phyloP scores from a whole-genome alignment of 1,140 invertebrate genomes.

The Homarus americanus region DNA sequence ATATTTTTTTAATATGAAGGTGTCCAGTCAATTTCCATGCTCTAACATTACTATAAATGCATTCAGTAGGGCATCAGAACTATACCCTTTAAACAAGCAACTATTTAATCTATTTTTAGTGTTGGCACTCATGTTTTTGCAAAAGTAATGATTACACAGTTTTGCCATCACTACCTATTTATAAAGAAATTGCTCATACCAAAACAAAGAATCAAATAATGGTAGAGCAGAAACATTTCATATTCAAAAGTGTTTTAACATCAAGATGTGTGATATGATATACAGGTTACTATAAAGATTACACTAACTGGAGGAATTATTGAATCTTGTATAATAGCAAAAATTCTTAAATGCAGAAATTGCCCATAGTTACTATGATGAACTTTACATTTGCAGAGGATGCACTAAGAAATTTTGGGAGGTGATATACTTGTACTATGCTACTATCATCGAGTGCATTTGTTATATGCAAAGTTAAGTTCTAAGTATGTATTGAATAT shows the following conservation, averaged over 20 bases:
- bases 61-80: slow-evolving; percentile 16
- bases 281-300: neutral
- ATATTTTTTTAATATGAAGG: slow-evolving; percentile 21
- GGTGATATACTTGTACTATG: neutral
- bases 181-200: slow-evolving; percentile 1
- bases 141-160: slow-evolving; percentile 1
- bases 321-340: neutral
- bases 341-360: neutral
- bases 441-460: neutral
- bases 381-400: neutral
- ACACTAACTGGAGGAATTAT: neutral
- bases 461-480: neutral
- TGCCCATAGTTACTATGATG: neutral
- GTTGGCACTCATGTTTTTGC: slow-evolving; percentile 16
- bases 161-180: slow-evolving; percentile 14
- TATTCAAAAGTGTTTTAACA: neutral
- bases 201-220: slow-evolving; percentile 2
- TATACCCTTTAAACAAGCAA: slow-evolving; percentile 12
- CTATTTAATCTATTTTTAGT: neutral
- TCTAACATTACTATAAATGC: slow-evolving; percentile 21
- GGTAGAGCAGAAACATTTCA: neutral
- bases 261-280: neutral
- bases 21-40: slow-evolving; percentile 29
- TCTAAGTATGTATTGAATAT: neutral
- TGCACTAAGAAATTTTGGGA: neutral